These are phyloP conservation scores for Labia minor DNA, from an alignment of 2,888 invertebrate genomes.

Conservation along the genomic window DNA sequence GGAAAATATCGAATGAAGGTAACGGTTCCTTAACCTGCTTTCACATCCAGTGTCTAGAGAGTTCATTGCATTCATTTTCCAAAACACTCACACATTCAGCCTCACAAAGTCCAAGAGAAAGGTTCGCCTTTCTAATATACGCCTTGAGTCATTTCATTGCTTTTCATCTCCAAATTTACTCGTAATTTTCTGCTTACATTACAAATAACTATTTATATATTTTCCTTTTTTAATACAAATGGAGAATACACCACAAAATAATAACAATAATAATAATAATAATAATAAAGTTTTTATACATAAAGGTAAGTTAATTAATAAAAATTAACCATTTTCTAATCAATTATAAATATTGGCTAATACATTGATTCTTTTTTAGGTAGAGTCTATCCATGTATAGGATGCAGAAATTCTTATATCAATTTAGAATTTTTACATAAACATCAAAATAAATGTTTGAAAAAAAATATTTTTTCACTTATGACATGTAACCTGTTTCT, in stretches of 20 bases:
- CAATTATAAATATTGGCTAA: too few relatives aligned
- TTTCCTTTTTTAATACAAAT: background rate
- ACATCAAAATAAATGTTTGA: background rate
- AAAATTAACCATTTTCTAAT: too few relatives aligned
- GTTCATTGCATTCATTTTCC: background rate
- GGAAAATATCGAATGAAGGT: too few relatives aligned
- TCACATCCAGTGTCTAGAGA: background rate
- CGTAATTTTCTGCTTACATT: too few relatives aligned
- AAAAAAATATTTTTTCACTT: background rate
- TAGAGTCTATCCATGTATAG: background rate
- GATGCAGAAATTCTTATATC: background rate
- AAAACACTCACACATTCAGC: background rate
- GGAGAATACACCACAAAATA: background rate
- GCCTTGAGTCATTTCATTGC: too few relatives aligned
- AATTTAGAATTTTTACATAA: background rate
- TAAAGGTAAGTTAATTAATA: background rate
- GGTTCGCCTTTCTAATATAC: background rate
- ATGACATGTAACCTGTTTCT: background rate
- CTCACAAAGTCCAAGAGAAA: background rate
- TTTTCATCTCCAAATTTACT: too few relatives aligned
- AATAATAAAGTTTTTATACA: background rate
- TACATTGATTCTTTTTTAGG: too few relatives aligned
- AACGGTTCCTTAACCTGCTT: background rate
- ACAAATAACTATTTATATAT: background rate
- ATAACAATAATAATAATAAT: too few relatives aligned